These are phyloP conservation scores for Mionectes macconnelli DNA, from an alignment of 2,113 vertebrate species.

Conservation along the genomic window DNA sequence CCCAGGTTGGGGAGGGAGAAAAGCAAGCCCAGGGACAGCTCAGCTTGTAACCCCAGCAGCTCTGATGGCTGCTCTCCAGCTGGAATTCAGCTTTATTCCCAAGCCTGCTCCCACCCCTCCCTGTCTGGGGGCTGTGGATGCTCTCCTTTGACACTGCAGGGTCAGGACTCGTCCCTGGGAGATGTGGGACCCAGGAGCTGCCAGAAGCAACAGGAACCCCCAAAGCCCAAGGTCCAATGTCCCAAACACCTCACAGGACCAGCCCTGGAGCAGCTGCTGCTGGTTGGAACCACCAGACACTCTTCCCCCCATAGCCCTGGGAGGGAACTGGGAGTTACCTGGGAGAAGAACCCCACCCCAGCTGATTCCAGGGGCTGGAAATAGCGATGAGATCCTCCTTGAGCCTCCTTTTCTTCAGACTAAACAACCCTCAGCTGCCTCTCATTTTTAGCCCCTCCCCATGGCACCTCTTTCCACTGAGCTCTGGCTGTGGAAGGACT, in stretches of 20 bases:
- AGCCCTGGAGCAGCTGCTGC: background rate
- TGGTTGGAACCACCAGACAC: background rate
- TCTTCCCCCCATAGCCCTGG: accelerated
- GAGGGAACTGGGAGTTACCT: too few species aligned
- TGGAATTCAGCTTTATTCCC: background rate
- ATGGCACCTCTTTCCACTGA: background rate
- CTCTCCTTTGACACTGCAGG: background rate
- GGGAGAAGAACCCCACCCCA: background rate
- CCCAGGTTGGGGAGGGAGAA: background rate
- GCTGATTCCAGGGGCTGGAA: background rate
- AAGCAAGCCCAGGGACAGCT: background rate
- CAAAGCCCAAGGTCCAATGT: accelerated
- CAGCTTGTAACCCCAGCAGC: background rate
- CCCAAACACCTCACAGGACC: background rate
- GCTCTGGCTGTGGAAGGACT: background rate
- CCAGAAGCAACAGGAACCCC: background rate
- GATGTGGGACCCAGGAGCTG: accelerated
- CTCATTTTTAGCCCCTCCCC: background rate
- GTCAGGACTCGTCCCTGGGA: accelerated
- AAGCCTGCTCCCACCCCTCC: background rate
- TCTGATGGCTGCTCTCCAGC: background rate
- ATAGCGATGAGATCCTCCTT: background rate
- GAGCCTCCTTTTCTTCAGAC: background rate
- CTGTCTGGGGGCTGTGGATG: too few species aligned
- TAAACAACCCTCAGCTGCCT: background rate